A percentile compares a stretch with the other conserved stretches of the same genome.
Evolutionary conservation across 2,888 invertebrate genomes (phyloP).

Genomic region (Augochlorella aurata): DNA sequence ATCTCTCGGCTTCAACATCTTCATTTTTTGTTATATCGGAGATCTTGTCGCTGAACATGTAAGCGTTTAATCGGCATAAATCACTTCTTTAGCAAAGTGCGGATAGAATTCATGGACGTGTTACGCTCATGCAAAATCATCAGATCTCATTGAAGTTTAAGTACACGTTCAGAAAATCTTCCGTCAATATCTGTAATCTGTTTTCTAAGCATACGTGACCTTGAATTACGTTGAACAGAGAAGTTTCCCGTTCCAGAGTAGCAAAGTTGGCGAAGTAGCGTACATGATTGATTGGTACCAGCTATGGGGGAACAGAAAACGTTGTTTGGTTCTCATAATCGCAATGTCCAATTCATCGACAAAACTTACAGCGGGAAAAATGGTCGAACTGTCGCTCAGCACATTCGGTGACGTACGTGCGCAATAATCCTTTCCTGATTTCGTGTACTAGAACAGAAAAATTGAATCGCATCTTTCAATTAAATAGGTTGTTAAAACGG

Average conservation of each 20-base stretch:
- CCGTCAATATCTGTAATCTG: not conserved
- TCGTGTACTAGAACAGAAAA: not conserved
- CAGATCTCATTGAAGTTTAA: not conserved
- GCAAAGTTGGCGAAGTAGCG: constrained; percentile 51
- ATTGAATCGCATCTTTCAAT: not conserved
- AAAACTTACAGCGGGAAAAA: constrained; percentile 73
- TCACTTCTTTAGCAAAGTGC: not conserved
- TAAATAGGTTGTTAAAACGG: constrained; percentile 60
- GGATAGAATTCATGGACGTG: not conserved
- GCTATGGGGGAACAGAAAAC: constrained; percentile 52
- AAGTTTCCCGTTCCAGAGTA: constrained; percentile 36
- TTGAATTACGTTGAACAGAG: not conserved
- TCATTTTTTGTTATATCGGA: constrained; percentile 75
- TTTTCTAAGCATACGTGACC: not conserved
- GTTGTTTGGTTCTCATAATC: constrained; percentile 67
- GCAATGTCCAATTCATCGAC: constrained; percentile 68
- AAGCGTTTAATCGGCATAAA: not conserved
- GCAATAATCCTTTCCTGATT: not conserved
- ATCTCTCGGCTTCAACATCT: constrained; percentile 74
- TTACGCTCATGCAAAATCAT: not conserved
- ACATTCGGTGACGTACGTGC: constrained; percentile 66
- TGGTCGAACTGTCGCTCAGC: constrained; percentile 69
- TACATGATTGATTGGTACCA: constrained; percentile 69
- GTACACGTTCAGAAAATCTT: not conserved
- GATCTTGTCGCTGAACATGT: constrained; percentile 71